These are phyloP conservation scores for Hydropotes inermis DNA, from an alignment of 2,113 vertebrate species.

Conservation along the genomic window DNA sequence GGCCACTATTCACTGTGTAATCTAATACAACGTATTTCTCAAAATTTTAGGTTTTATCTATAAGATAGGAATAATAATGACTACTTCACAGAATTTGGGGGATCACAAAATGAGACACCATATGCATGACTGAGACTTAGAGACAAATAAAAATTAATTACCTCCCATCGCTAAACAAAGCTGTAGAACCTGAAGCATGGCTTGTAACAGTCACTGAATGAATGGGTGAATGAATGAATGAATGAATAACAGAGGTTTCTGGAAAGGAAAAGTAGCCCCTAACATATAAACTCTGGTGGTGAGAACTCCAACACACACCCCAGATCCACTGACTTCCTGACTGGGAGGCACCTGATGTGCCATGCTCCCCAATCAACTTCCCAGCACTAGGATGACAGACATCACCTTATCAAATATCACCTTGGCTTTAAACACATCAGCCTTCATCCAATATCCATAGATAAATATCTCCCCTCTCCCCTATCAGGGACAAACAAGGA, in stretches of 20 bases:
- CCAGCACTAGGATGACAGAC: neutral
- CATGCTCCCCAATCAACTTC: neutral
- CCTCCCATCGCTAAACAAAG: slow-evolving; percentile 9
- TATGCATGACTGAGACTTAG: neutral
- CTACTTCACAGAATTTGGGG: neutral
- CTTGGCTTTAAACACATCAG: neutral
- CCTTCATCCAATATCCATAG: neutral
- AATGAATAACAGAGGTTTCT: neutral
- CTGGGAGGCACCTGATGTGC: neutral
- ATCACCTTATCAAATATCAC: neutral
- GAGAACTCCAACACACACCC: neutral
- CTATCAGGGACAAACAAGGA: neutral
- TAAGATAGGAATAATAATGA: neutral
- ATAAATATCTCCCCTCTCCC: neutral
- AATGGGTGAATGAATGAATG: neutral
- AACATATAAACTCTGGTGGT: neutral
- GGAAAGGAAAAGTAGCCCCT: neutral
- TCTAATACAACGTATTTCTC: neutral
- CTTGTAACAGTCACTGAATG: neutral
- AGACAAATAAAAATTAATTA: neutral
- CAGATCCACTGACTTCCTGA: neutral
- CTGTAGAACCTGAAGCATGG: neutral
- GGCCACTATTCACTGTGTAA: neutral
- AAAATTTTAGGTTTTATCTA: neutral
- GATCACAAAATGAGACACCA: neutral